Evolutionary conservation across 2,888 invertebrate genomes (phyloP).

Genomic region (Acanthosepion esculentum): DNA sequence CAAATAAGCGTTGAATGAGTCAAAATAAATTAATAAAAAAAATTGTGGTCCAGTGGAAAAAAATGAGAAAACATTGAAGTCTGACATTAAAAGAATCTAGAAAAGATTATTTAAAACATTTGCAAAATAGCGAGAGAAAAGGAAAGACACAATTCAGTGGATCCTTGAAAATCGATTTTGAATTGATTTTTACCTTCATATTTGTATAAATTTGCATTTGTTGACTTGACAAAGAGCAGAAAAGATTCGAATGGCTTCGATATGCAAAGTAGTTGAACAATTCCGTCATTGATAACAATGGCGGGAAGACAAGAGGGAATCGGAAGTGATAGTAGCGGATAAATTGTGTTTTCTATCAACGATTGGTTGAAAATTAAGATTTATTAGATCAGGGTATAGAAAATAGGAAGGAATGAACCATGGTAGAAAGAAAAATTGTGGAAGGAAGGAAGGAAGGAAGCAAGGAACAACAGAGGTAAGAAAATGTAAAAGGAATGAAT

Average conservation of each 20-base stretch:
- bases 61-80: too few relatives aligned
- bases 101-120: too few relatives aligned
- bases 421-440: background rate
- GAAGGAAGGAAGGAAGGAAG: too few relatives aligned
- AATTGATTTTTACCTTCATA: background rate
- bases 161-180: background rate
- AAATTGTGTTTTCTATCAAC: background rate
- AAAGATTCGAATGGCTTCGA: background rate
- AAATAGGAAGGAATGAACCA: background rate
- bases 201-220: background rate
- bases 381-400: background rate
- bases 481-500: background rate
- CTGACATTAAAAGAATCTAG: too few relatives aligned
- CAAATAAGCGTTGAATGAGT: too few relatives aligned
- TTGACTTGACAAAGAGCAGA: background rate
- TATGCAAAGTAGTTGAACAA: background rate
- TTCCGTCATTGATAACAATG: background rate
- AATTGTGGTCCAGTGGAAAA: too few relatives aligned
- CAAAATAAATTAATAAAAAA: too few relatives aligned
- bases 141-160: rapidly evolving
- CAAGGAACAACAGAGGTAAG: too few relatives aligned
- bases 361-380: background rate
- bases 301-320: background rate
- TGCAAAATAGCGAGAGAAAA: background rate
- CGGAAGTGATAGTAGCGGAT: background rate